A percentile compares a stretch with the other conserved stretches of the same genome.
phyloP scores from a whole-genome alignment of 2,888 invertebrate genomes.

The Thysanoteuthis rhombus region DNA sequence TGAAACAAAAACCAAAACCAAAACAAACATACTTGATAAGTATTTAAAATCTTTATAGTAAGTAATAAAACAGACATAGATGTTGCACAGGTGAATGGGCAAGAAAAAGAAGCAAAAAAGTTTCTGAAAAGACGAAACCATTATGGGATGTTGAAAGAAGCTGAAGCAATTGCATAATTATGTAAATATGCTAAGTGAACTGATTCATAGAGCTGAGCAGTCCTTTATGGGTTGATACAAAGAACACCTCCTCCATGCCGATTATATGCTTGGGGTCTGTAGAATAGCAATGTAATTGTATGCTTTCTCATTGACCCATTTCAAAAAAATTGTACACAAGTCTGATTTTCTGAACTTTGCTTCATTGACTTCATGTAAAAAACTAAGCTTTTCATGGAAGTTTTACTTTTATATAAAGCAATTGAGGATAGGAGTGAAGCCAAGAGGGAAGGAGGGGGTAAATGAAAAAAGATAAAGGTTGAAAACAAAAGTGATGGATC shows the following conservation, averaged over 20 bases:
- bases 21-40: no score
- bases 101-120: no score
- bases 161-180: neutral
- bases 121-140: no score
- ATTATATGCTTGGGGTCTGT: neutral
- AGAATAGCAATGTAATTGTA: neutral
- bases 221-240: neutral
- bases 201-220: neutral
- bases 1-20: no score
- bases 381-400: neutral
- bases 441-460: no score
- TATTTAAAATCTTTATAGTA: no score
- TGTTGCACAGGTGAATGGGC: no score
- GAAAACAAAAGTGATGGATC: no score
- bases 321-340: slow-evolving; percentile 12
- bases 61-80: no score
- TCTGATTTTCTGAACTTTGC: neutral
- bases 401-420: neutral
- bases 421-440: no score
- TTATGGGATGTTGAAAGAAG: neutral
- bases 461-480: no score
- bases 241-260: neutral
- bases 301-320: slow-evolving; percentile 1
- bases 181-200: neutral
- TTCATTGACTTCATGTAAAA: neutral